Conservation (phyloP, 1,140 invertebrate species). For the Vollenhovia emeryi region DNA sequence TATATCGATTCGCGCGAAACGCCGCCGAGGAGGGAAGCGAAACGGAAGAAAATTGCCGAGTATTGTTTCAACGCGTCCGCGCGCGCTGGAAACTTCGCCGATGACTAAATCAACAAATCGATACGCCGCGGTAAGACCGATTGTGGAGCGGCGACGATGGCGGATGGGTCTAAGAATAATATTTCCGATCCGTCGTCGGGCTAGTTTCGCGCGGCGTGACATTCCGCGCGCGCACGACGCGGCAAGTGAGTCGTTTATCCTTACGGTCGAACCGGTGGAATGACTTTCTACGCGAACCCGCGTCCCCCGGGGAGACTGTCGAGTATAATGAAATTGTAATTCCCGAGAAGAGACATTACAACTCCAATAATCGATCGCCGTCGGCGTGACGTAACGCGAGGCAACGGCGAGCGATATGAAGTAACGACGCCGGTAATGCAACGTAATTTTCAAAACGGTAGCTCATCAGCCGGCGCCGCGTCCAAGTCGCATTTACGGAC, state of each 20-base stretch:
- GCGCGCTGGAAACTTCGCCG: conserved; percentile 16
- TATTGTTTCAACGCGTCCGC: not conserved
- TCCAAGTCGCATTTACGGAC: not conserved
- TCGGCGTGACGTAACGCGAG: conserved; percentile 28
- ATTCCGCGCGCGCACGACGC: conserved; percentile 20
- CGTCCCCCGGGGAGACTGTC: not conserved
- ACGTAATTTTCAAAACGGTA: conserved; percentile 50
- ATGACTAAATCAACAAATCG: conserved; percentile 47
- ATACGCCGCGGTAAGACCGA: conserved; percentile 26
- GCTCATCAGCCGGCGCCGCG: conserved; percentile 22
- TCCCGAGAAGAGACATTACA: conserved; percentile 31
- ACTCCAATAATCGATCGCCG: conserved; percentile 46
- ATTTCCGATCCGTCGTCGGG: conserved; percentile 56
- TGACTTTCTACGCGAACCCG: conserved; percentile 51
- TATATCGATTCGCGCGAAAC: not conserved
- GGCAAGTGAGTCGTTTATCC: conserved; percentile 38
- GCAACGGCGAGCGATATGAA: conserved; percentile 19
- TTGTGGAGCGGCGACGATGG: conserved; percentile 39
- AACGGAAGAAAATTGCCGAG: conserved; percentile 21
- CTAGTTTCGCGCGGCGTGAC: conserved; percentile 60
- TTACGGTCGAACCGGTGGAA: conserved; percentile 48
- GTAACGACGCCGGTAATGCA: conserved; percentile 39
- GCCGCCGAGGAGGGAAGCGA: not conserved
- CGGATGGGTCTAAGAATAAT: conserved; percentile 66
- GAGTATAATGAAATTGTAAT: conserved; percentile 53